Evolutionary conservation across 2,113 vertebrate genomes (phyloP).

Genomic region (Craseonycteris thonglongyai): DNA sequence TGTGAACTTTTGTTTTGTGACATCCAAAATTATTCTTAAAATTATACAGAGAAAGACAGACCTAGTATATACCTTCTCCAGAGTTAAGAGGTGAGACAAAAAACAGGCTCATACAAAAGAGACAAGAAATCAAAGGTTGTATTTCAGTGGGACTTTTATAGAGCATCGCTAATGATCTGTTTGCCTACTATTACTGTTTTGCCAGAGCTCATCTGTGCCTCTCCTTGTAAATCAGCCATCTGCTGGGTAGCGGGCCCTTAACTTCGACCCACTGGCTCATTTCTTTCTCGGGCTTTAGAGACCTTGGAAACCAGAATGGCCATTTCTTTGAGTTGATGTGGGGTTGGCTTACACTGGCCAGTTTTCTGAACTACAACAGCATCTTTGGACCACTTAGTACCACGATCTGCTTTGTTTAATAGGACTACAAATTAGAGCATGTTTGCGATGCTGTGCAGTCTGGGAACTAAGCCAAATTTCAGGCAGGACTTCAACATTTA

Average conservation of each 20-base stretch:
- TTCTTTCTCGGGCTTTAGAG: background rate
- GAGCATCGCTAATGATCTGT: background rate
- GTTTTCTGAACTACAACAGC: background rate
- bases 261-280: background rate
- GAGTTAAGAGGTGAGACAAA: background rate
- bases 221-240: background rate
- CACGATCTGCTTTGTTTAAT: conserved; percentile 22
- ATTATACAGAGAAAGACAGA: background rate
- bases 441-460: background rate
- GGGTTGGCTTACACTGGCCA: background rate
- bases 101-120: background rate
- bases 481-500: conserved; percentile 26
- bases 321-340: background rate
- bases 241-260: background rate
- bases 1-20: conserved; percentile 16
- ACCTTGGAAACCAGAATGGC: background rate
- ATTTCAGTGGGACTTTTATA: background rate
- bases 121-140: background rate
- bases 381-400: background rate
- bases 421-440: background rate
- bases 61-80: background rate
- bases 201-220: background rate
- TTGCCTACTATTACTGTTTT: background rate
- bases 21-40: background rate
- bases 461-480: conserved; percentile 45